A percentile compares a stretch with the other conserved stretches of the same genome.
These are phyloP conservation scores for Apamea anceps DNA, from an alignment of 2,888 invertebrate species.

Conservation along the genomic window DNA sequence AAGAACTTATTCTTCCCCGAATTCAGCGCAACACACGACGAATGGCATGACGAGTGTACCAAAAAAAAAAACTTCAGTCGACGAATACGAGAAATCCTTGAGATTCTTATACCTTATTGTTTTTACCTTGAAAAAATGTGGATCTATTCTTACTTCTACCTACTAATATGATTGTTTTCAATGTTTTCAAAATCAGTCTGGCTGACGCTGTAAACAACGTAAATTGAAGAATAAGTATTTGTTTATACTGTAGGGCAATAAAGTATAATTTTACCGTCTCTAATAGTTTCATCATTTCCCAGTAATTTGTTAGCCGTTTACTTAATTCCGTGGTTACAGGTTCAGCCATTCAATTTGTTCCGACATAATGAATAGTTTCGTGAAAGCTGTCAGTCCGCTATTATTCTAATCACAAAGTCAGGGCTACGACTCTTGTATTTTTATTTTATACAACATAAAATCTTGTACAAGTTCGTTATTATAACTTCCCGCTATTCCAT, in stretches of 20 bases:
- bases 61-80: slow-evolving; percentile 25
- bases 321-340: slow-evolving; percentile 8
- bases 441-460: slow-evolving; percentile 9
- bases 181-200: slow-evolving; percentile 40
- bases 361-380: slow-evolving; percentile 28
- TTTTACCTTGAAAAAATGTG: slow-evolving; percentile 40
- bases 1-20: slow-evolving; percentile 5
- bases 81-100: slow-evolving; percentile 34
- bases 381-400: not conserved
- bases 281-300: slow-evolving; percentile 37
- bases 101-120: slow-evolving; percentile 28
- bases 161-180: slow-evolving; percentile 50
- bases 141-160: slow-evolving; percentile 45
- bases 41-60: not conserved
- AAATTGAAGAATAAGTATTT: slow-evolving; percentile 44
- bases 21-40: not conserved
- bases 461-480: slow-evolving; percentile 33
- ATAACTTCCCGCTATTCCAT: slow-evolving; percentile 32
- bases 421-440: slow-evolving; percentile 1
- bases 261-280: slow-evolving; percentile 39
- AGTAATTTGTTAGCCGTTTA: slow-evolving; percentile 4
- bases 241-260: slow-evolving; percentile 51
- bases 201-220: slow-evolving; percentile 28
- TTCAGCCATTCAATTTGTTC: slow-evolving; percentile 17
- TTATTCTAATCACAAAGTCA: slow-evolving; percentile 21